Base-by-base conservation (phyloP, 2,113 vertebrate species). In the Ictalurus furcatus region DNA sequence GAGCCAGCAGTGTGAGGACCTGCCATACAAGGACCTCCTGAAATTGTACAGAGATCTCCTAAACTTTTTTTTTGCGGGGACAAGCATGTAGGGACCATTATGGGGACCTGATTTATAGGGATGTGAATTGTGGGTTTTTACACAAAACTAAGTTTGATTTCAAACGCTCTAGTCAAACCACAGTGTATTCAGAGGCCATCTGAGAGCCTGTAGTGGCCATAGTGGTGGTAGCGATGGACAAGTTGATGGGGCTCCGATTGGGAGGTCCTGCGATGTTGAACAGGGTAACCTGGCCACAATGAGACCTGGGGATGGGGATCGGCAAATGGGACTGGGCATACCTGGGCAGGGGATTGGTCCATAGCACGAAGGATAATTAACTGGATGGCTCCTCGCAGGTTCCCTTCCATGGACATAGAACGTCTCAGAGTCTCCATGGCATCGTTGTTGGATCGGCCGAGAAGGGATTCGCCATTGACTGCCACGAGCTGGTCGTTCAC, bases 321-420 rank as follows among this genome's bases (percentile, higher is more conserved):
- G 7, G 17, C 7, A 48, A 82, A 9, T 23, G 44, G 52, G 19
- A 14, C 48, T 44, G 67, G 48, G 52, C 83, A 54, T 91, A 93
- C 93, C 93, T 93, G 93, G 87, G 79, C 85, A 56, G 91, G 37
- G 0, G 14, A 30, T 34, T 92, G 80, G 79, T 96, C 95, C 30
- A 94, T 85, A 67, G 94, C 93, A 79, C 97, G 95, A 2, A 97
- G 94, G 92, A 99, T 95, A 0, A 99, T 96, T 3, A 99, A 92
- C 90, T 99, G 98, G 92, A 99, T 99, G 95, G 96, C 98, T 3
- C 97, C 98, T 8, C 98, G 94, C 56, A 96, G 93, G 91, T 97
- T 99, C 19, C 98, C 97, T 91, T 99, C 98, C 88, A 96, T 97
- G 63, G 98, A 99, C 98, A 99, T 99, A 13, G 98, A 99, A 73